Percentiles rank a stretch among this genome's conserved stretches.
These are phyloP conservation scores for human (Homo sapiens) DNA, from an alignment of 2,113 vertebrate species.

Conservation along the genomic window DNA sequence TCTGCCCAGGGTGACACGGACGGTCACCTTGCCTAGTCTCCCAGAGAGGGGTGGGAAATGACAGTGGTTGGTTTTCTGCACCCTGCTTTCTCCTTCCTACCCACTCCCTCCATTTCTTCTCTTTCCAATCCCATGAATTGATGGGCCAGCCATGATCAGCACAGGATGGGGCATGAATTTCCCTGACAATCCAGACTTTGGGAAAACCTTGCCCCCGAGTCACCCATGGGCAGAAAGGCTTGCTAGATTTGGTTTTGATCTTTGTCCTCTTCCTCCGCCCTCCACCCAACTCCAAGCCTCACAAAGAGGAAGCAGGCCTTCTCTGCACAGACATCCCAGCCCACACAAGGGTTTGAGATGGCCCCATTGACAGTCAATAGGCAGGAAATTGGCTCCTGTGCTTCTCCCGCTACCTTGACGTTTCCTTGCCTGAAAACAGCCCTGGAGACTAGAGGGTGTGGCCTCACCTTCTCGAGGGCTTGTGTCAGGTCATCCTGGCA, in stretches of 20 bases:
- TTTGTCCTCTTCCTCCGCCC: neutral
- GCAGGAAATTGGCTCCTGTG: neutral
- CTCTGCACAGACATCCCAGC: neutral
- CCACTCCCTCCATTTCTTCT: neutral
- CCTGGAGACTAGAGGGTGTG: neutral
- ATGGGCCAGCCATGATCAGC: neutral
- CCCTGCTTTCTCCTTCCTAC: neutral
- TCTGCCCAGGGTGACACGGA: neutral
- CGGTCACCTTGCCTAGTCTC: neutral
- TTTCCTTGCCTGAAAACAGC: neutral
- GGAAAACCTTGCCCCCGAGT: neutral
- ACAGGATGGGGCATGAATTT: neutral
- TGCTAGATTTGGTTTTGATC: neutral
- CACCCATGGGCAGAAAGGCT: neutral
- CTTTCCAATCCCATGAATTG: neutral
- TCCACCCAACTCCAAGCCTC: neutral
- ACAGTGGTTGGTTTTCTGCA: neutral
- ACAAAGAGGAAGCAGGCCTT: neutral
- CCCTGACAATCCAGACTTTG: neutral
- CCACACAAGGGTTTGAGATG: neutral
- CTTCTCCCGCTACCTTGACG: rapidly evolving
- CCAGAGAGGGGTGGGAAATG: neutral
- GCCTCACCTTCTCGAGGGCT: conserved; percentile 79
- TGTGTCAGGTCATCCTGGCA: conserved; percentile 76
- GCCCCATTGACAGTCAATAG: neutral